These are phyloP conservation scores for Sabatieria punctata DNA, from an alignment of 2,888 invertebrate genomes.

Conservation along the genomic window DNA sequence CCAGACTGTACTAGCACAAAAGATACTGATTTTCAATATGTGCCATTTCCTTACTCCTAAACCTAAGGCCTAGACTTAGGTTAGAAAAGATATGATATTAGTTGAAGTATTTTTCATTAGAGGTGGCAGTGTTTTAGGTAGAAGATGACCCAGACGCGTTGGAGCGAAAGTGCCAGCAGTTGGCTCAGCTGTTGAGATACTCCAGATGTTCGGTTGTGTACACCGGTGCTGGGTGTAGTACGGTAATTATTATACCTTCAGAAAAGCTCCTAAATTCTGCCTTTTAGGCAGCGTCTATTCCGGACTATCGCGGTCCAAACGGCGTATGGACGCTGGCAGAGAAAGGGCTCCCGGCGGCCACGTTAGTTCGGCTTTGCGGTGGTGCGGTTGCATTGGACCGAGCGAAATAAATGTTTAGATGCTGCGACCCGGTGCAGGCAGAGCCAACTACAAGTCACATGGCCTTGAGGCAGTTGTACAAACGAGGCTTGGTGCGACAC, in stretches of 20 bases:
- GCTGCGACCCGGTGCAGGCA: conserved; percentile 10
- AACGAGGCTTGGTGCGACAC: conserved; percentile 57
- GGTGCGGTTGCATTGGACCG: background rate
- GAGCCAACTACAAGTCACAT: conserved; percentile 78
- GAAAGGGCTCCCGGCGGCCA: conserved; percentile 63
- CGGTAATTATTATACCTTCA: conserved; percentile 42
- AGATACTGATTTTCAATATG: no score
- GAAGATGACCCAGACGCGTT: conserved; percentile 13
- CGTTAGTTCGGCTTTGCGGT: conserved; percentile 38
- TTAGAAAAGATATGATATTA: no score
- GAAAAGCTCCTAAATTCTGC: background rate
- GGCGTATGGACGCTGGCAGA: conserved; percentile 91
- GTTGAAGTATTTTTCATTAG: no score
- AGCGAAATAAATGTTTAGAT: conserved; percentile 6
- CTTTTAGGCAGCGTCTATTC: conserved; percentile 57
- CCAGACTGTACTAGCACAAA: no score
- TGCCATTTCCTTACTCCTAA: no score
- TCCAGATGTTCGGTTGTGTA: conserved; percentile 50
- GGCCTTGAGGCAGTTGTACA: conserved; percentile 69
- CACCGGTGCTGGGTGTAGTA: conserved; percentile 87
- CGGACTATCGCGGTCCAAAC: conserved; percentile 88
- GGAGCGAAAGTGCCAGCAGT: conserved; percentile 13
- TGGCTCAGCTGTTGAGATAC: conserved; percentile 13
- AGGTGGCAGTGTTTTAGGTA: conserved; percentile 38
- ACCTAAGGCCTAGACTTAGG: no score